Percentiles rank a stretch among this genome's conserved stretches.
These are phyloP conservation scores for Hypanus sabinus DNA, from an alignment of 2,113 vertebrate species.

Conservation along the genomic window DNA sequence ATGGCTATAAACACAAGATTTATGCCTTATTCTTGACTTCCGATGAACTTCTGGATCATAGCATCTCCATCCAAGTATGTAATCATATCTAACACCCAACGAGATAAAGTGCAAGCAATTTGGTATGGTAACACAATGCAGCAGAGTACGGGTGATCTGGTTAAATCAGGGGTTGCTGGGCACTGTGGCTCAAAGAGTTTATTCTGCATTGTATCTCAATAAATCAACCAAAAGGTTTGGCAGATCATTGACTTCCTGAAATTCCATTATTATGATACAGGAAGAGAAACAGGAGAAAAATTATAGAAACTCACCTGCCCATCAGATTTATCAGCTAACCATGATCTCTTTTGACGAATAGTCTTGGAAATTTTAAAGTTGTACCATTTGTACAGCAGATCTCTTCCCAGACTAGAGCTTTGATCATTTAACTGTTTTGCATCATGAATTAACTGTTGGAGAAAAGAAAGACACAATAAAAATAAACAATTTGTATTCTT, in stretches of 20 bases:
- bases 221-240: neutral
- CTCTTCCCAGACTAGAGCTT: neutral
- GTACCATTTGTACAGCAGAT: constrained; percentile 26
- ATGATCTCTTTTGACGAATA: constrained; percentile 39
- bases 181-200: too few species aligned
- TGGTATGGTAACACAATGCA: neutral
- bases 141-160: too few species aligned
- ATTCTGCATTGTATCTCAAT: too few species aligned
- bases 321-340: constrained; percentile 47
- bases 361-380: constrained; percentile 45
- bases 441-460: neutral
- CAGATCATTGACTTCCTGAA: neutral
- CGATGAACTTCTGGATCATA: too few species aligned
- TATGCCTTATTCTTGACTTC: too few species aligned
- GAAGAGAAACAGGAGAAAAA: neutral
- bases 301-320: neutral
- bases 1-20: too few species aligned
- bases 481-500: neutral
- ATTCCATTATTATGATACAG: neutral
- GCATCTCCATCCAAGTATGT: neutral
- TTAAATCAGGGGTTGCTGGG: too few species aligned
- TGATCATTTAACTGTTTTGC: neutral
- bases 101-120: neutral
- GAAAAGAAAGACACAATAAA: neutral
- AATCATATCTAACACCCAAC: neutral